These are phyloP conservation scores for Zygogramma bicolorata DNA, from an alignment of 2,888 invertebrate genomes.

Conservation along the genomic window DNA sequence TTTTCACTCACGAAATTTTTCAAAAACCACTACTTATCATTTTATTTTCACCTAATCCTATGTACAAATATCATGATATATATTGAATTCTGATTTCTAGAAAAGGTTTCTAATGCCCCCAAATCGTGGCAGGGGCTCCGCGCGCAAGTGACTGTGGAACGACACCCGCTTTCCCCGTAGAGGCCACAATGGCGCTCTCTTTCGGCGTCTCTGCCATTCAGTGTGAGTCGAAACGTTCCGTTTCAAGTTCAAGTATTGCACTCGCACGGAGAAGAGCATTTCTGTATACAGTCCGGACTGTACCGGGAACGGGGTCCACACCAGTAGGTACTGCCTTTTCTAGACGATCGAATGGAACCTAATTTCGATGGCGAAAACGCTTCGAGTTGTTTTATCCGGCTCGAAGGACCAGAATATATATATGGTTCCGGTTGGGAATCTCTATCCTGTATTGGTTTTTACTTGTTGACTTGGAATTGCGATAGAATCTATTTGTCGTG, in stretches of 20 bases:
- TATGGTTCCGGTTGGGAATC: neutral
- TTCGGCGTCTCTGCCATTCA: slow-evolving; percentile 61
- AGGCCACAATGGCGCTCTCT: slow-evolving; percentile 54
- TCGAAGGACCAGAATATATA: slow-evolving; percentile 3
- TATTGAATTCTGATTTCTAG: too few relatives aligned
- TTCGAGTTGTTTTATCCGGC: neutral
- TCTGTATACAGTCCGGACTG: slow-evolving; percentile 86
- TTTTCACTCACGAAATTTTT: too few relatives aligned
- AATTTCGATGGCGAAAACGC: neutral
- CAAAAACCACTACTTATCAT: too few relatives aligned
- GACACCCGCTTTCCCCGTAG: slow-evolving; percentile 42
- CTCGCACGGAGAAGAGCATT: slow-evolving; percentile 86
- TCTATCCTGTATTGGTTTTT: neutral
- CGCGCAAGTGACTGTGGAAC: slow-evolving; percentile 30
- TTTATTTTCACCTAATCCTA: too few relatives aligned
- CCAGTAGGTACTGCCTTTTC: slow-evolving; percentile 1
- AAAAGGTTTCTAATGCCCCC: too few relatives aligned
- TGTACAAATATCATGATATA: too few relatives aligned
- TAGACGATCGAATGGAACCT: neutral
- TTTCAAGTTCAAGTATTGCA: slow-evolving; percentile 59
- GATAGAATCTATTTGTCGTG: neutral
- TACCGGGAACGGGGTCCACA: slow-evolving; percentile 36
- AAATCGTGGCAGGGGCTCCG: too few relatives aligned
- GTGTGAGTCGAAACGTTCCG: slow-evolving; percentile 62
- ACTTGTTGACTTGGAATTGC: neutral